Conservation (phyloP, 1,140 invertebrate genomes). For the Philotrypesis tridentata region DNA sequence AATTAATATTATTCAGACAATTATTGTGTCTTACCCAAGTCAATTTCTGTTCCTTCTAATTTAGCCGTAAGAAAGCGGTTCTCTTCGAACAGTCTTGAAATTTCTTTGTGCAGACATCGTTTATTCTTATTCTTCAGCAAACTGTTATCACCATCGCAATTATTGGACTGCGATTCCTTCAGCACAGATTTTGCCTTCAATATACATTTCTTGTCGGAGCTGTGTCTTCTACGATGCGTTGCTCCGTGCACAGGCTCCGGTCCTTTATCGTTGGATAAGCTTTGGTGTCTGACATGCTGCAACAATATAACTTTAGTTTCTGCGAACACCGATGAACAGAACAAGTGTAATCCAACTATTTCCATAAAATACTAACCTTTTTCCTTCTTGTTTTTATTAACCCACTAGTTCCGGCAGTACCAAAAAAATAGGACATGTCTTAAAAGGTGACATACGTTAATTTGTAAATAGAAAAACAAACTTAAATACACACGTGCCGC, state of each 20-base stretch:
- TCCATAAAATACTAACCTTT: constrained; percentile 45
- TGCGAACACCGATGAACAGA: no score
- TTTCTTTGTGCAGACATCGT: constrained; percentile 65
- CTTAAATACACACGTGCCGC: background rate
- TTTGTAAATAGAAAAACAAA: background rate
- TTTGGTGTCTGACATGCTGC: constrained; percentile 54
- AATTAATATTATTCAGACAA: background rate
- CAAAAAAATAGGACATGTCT: constrained; percentile 55
- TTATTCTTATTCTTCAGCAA: constrained; percentile 58
- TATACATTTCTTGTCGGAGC: constrained; percentile 48
- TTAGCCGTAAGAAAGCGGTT: constrained; percentile 63
- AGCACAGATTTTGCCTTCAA: constrained; percentile 28
- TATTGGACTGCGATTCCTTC: constrained; percentile 47
- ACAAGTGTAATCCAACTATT: background rate
- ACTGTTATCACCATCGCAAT: constrained; percentile 42
- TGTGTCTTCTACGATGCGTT: constrained; percentile 56
- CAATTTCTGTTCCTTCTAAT: constrained; percentile 61
- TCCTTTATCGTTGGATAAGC: constrained; percentile 45
- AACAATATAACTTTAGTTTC: constrained; percentile 9
- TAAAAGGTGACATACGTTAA: background rate
- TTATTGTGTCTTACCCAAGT: constrained; percentile 50
- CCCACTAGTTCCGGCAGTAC: constrained; percentile 28
- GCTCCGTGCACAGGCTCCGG: constrained; percentile 51
- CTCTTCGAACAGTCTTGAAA: constrained; percentile 64
- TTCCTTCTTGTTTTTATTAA: constrained; percentile 46